These are phyloP conservation scores for Xestia c-nigrum DNA, from an alignment of 2,888 invertebrate genomes.

Conservation along the genomic window DNA sequence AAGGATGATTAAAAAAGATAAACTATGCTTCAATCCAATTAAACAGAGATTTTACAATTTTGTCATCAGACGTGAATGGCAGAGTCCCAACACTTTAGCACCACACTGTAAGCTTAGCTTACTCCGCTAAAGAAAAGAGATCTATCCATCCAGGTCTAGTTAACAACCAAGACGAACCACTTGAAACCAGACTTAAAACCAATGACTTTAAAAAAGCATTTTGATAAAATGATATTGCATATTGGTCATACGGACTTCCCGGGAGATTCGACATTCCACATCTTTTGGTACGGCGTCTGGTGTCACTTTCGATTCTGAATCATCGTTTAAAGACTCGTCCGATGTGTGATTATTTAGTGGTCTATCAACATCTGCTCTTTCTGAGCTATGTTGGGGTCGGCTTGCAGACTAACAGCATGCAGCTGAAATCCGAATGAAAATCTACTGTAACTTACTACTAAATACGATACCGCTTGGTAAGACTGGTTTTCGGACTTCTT, in stretches of 20 bases:
- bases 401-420: not conserved
- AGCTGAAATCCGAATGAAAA: not conserved
- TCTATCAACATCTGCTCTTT: not conserved
- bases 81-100: constrained; percentile 7
- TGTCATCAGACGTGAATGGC: constrained; percentile 1
- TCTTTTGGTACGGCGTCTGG: constrained; percentile 16
- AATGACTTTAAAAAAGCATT: not conserved
- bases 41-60: not conserved
- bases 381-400: not conserved
- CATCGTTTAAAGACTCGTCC: constrained; percentile 4
- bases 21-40: not conserved
- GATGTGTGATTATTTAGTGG: not conserved
- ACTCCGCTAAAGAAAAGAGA: not conserved
- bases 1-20: not conserved
- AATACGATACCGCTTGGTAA: not conserved
- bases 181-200: constrained; percentile 15
- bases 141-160: constrained; percentile 2
- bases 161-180: not conserved
- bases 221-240: not conserved
- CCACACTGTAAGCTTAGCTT: constrained; percentile 16
- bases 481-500: not conserved
- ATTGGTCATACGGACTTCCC: not conserved
- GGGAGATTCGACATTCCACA: constrained; percentile 25
- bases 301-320: constrained; percentile 45
- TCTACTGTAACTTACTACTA: not conserved